phyloP scores from a whole-genome alignment of 2,113 vertebrate species.

The Trematomus loennbergii region DNA sequence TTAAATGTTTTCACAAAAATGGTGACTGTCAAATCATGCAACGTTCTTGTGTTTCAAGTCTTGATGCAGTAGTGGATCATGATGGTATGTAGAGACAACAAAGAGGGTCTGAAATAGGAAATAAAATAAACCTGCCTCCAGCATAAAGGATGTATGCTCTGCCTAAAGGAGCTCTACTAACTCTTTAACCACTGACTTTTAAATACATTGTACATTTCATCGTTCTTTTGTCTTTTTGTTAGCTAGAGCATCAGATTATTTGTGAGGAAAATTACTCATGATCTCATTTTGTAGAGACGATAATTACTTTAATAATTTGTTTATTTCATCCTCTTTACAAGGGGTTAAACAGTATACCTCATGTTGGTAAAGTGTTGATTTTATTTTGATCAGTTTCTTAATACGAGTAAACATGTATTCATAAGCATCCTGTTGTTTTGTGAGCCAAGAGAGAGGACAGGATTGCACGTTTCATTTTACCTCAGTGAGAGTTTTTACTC shows the following conservation, averaged over 20 bases:
- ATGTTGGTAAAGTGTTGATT: constrained; percentile 69
- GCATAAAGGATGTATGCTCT: constrained; percentile 51
- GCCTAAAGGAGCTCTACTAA: constrained; percentile 48
- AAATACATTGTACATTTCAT: constrained; percentile 1
- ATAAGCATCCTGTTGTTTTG: constrained; percentile 40
- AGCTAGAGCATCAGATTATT: constrained; percentile 41
- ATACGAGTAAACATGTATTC: constrained; percentile 30
- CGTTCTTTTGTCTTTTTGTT: constrained; percentile 24
- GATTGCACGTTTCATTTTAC: constrained; percentile 53
- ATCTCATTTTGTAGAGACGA: constrained; percentile 57
- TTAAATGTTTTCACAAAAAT: background rate
- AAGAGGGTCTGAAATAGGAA: constrained; percentile 15
- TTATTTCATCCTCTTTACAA: constrained; percentile 41
- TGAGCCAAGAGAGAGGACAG: constrained; percentile 31
- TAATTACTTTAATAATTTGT: constrained; percentile 49
- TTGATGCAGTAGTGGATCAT: constrained; percentile 39
- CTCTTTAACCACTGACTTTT: constrained; percentile 30
- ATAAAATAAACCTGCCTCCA: constrained; percentile 43
- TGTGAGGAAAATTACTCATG: constrained; percentile 2
- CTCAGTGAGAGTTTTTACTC: constrained; percentile 51
- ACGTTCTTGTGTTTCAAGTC: constrained; percentile 34
- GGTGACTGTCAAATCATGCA: constrained; percentile 4
- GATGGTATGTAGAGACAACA: constrained; percentile 1
- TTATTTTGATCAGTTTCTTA: constrained; percentile 60
- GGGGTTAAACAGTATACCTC: constrained; percentile 70